Percentiles rank a stretch among this genome's conserved stretches.
phyloP scores from a whole-genome alignment of 2,797 vertebrate species.

The Staurois parvus region DNA sequence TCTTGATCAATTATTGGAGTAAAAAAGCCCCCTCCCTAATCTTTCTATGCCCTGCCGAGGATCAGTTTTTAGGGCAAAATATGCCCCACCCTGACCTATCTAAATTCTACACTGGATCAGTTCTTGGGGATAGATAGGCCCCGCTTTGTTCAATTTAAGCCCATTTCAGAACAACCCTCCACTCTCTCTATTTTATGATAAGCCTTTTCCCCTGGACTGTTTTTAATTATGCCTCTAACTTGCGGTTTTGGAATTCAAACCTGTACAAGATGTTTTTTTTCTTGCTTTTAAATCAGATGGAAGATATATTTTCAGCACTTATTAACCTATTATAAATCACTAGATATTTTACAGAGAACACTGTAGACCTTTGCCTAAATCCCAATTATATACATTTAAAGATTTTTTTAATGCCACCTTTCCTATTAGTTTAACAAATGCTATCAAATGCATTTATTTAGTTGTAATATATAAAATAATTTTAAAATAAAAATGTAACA shows the following conservation, averaged over 20 bases:
- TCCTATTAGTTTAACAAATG: too few relatives aligned
- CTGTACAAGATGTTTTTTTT: constrained; percentile 56
- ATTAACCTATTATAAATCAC: constrained; percentile 64
- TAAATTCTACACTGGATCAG: neutral
- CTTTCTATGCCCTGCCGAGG: neutral
- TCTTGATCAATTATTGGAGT: neutral
- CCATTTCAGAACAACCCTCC: neutral
- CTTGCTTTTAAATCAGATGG: neutral
- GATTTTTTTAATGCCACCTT: too few relatives aligned
- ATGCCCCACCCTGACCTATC: neutral
- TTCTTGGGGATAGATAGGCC: neutral
- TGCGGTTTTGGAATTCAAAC: constrained; percentile 23
- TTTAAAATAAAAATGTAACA: too few relatives aligned
- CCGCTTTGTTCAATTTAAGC: neutral
- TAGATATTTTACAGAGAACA: neutral
- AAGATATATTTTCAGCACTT: constrained; percentile 61
- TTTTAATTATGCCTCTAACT: neutral
- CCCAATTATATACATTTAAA: too few relatives aligned
- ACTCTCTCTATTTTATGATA: neutral
- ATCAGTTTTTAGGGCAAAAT: neutral
- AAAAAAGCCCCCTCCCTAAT: too few relatives aligned
- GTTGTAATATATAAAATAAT: too few relatives aligned
- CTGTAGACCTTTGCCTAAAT: neutral
- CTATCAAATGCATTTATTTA: too few relatives aligned
- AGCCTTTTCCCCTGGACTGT: neutral